Percentiles rank a stretch among this genome's conserved stretches.
Evolutionary conservation across 2,797 vertebrate genomes (phyloP).

Genomic region (Poeciliopsis paucimaculata): DNA sequence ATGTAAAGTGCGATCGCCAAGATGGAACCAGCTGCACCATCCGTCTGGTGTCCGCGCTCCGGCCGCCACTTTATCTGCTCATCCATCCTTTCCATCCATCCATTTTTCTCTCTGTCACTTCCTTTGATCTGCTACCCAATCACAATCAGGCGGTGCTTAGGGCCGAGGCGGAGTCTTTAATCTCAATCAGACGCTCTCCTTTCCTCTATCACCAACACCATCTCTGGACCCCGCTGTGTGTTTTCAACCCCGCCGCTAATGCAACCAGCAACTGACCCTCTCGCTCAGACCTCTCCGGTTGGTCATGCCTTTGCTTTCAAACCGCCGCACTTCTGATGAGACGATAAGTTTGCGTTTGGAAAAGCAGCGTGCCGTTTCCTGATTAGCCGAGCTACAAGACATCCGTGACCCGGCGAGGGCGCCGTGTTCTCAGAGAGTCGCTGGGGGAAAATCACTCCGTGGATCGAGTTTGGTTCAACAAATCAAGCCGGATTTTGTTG

Average conservation of each 20-base stretch:
- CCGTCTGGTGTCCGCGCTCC: constrained; percentile 37
- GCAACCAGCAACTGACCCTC: constrained; percentile 6
- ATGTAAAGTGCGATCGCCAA: constrained; percentile 50
- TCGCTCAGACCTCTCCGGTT: constrained; percentile 1
- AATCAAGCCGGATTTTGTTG: too few relatives aligned
- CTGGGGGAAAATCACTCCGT: constrained; percentile 10
- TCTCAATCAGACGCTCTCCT: constrained; percentile 61
- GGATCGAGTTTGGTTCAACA: constrained; percentile 14
- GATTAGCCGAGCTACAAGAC: constrained; percentile 36
- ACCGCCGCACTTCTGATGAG: constrained; percentile 29
- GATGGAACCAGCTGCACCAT: constrained; percentile 28
- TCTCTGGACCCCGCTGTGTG: constrained; percentile 33
- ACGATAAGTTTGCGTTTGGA: constrained; percentile 19
- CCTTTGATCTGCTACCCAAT: constrained; percentile 54
- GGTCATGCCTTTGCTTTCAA: constrained; percentile 25
- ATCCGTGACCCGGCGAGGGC: constrained; percentile 35
- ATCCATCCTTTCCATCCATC: constrained; percentile 46
- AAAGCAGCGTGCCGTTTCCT: constrained; percentile 38
- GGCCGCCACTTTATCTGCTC: constrained; percentile 39
- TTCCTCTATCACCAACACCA: constrained; percentile 33
- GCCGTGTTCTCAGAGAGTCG: constrained; percentile 20
- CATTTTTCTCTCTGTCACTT: constrained; percentile 35
- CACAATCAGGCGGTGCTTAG: constrained; percentile 54
- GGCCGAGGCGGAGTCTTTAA: constrained; percentile 58
- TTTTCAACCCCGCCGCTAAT: background rate